Conservation (phyloP, 2,113 vertebrate species). For the Naja naja region DNA sequence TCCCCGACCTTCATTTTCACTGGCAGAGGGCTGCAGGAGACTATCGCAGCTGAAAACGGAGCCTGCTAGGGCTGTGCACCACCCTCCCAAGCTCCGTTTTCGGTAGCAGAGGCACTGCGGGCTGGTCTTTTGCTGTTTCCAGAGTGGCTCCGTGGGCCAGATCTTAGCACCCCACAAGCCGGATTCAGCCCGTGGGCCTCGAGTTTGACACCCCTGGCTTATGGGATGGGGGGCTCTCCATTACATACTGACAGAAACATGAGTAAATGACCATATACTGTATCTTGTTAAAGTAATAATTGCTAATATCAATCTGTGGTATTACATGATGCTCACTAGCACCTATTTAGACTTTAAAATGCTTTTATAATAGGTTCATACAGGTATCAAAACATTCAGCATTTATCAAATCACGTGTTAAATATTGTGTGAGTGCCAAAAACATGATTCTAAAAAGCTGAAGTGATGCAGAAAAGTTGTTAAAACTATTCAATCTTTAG, state of each 20-base stretch:
- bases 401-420: neutral
- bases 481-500: neutral
- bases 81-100: no score
- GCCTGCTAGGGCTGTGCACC: no score
- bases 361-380: accelerated
- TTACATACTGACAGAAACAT: neutral
- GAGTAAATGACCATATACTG: neutral
- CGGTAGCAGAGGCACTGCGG: no score
- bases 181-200: no score
- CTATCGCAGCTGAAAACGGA: no score
- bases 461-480: neutral
- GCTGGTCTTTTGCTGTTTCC: no score
- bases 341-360: neutral
- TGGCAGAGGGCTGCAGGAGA: no score
- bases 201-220: neutral
- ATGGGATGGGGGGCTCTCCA: neutral
- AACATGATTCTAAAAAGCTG: neutral
- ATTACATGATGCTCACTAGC: neutral
- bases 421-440: neutral
- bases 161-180: no score
- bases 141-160: no score
- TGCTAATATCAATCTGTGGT: neutral
- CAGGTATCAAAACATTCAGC: neutral
- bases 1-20: no score
- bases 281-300: neutral